Percentiles rank a stretch among this genome's conserved stretches.
Conservation (phyloP, 2,797 vertebrate species). For the Gallinago nigripennis region DNA sequence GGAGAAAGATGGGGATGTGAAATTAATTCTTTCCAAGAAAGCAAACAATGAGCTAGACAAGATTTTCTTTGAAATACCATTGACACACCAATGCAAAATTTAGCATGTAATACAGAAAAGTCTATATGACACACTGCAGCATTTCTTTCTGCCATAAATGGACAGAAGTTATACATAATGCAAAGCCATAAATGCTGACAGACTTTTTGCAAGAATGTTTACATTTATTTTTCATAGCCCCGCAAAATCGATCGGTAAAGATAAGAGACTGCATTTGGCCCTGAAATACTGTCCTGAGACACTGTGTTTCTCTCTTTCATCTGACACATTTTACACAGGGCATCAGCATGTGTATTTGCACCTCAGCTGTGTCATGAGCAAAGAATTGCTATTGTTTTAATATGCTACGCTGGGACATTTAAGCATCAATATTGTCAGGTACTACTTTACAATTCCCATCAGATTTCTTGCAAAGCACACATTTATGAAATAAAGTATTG, state of each 20-base stretch:
- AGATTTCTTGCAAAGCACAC: constrained; percentile 13
- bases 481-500: constrained; percentile 56
- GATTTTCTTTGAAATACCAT: not conserved
- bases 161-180: not conserved
- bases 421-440: constrained; percentile 23
- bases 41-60: not conserved
- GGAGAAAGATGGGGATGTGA: not conserved
- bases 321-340: constrained; percentile 22
- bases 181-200: constrained; percentile 19
- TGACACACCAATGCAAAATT: not conserved
- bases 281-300: constrained; percentile 9
- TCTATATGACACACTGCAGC: not conserved
- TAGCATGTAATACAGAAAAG: not conserved
- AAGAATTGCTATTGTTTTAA: constrained; percentile 40
- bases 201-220: constrained; percentile 31
- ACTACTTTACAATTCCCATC: constrained; percentile 40
- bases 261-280: constrained; percentile 31
- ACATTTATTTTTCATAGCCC: constrained; percentile 64
- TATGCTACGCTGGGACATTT: not conserved
- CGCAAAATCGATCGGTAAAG: constrained; percentile 53
- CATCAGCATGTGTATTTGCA: constrained; percentile 46
- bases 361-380: constrained; percentile 31
- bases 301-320: not conserved
- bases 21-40: not conserved
- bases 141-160: not conserved